Evolutionary conservation across 1,140 invertebrate genomes (phyloP).

Genomic region (Hycleus cichorii): DNA sequence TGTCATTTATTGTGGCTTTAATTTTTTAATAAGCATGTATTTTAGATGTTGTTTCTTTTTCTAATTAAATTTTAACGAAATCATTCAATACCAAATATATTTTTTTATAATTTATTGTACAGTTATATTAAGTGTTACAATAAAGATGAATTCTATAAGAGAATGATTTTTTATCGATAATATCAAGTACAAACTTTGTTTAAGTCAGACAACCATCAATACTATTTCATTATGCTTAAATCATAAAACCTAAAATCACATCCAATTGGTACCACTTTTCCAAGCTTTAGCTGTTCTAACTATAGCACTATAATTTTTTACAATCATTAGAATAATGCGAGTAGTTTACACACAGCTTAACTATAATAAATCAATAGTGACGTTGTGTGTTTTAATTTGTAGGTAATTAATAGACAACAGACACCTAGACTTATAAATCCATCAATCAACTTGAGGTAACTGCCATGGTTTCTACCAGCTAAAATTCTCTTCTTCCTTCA

Average conservation of each 20-base stretch:
- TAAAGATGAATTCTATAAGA: not conserved
- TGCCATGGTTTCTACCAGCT: slow-evolving; percentile 20
- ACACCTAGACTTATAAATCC: not conserved
- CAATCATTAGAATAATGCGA: slow-evolving; percentile 4
- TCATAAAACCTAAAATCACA: too few species aligned
- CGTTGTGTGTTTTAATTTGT: slow-evolving; percentile 21
- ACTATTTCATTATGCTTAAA: not conserved
- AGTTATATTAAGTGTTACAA: slow-evolving; percentile 9
- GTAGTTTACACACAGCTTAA: not conserved
- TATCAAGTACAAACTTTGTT: not conserved
- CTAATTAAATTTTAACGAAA: too few species aligned
- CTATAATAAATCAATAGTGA: slow-evolving; percentile 17
- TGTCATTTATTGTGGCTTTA: slow-evolving; percentile 58
- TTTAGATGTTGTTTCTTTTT: not conserved
- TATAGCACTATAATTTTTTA: slow-evolving; percentile 3
- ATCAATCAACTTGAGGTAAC: slow-evolving; percentile 19
- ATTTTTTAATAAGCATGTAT: slow-evolving; percentile 22
- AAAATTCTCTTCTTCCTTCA: slow-evolving; percentile 10
- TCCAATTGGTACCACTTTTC: too few species aligned
- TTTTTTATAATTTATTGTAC: slow-evolving; percentile 5
- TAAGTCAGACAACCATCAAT: slow-evolving; percentile 11
- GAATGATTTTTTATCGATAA: not conserved
- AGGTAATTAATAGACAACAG: slow-evolving; percentile 19
- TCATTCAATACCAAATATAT: slow-evolving; percentile 2
- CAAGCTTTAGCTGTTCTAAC: slow-evolving; percentile 2